phyloP scores from a whole-genome alignment of 2,113 vertebrate genomes.

The Lepisosteus oculatus region DNA sequence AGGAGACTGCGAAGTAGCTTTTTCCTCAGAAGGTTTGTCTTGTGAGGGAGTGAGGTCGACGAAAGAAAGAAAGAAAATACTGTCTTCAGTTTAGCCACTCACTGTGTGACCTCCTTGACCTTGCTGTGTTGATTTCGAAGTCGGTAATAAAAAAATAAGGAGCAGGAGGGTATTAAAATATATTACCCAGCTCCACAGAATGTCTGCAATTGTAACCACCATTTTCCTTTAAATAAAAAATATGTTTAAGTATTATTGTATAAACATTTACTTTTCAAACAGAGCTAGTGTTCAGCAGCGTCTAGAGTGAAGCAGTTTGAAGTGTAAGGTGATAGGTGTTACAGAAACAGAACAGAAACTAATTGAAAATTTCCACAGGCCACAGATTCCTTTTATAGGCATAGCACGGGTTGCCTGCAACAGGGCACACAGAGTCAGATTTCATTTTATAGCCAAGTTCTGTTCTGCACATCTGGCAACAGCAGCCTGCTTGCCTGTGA shows the following conservation, averaged over 20 bases:
- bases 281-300: neutral
- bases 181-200: too few species aligned
- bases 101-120: neutral
- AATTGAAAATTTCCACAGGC: constrained; percentile 4
- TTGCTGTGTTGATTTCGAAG: neutral
- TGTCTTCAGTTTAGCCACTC: neutral
- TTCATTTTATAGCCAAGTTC: neutral
- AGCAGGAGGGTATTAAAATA: too few species aligned
- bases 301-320: neutral
- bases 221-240: too few species aligned
- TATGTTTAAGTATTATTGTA: neutral
- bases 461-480: constrained; percentile 2
- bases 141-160: too few species aligned
- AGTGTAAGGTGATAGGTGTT: constrained; percentile 1
- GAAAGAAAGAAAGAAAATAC: neutral
- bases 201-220: too few species aligned
- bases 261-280: neutral
- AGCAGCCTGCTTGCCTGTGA: neutral
- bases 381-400: constrained; percentile 7
- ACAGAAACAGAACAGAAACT: constrained; percentile 1
- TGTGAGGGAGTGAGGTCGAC: neutral
- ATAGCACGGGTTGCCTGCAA: neutral
- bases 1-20: neutral
- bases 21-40: neutral
- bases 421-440: neutral